Evolutionary conservation across 1,140 invertebrate species (phyloP), one percentile per base, ranked within the genome.

Genomic region (Frieseomelitta varia): DNA sequence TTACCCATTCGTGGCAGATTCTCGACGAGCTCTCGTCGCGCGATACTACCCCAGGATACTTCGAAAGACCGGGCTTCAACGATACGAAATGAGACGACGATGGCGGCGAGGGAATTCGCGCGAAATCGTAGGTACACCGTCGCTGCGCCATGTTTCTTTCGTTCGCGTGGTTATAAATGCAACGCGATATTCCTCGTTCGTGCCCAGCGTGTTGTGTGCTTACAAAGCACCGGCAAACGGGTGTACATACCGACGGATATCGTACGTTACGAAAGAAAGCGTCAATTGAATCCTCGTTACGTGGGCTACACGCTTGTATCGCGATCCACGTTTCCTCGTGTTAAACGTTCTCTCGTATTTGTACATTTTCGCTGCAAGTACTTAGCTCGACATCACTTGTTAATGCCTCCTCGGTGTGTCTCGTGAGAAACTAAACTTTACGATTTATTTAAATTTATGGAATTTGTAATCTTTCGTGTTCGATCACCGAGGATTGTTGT

Each of bases 1-100:
- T 91, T 92, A 92, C 90, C 87, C 89, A 89, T 93, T 92, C 90
- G 90, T 92, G 39, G 39, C 4, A 91, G 87, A 86, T 90, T 81
- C 88, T 90, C 88, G 90, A 89, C 85, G 87, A 71, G 72, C 75
- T 12, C 75, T 73, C 73, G 79, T 76, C 63, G 63, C 53, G 79
- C 72, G 71, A 81, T n/a, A n/a, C 39, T 21, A 4, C 71, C 12
- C 65, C 11, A 27, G 51, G 63, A n/a, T 77, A 76, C 73, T 76
- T 51, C 47, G 30, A 27, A 63, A 21, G 12, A 77, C 24, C 27
- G 39, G 39, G 53, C 63, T 67, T 77, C 58, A 82, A 82, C 34
- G 72, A 82, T 82, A 77, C 61, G 30, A 27, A 56, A 77, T 30
- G 61, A 56, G 39, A n/a, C 15, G n/a, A 8, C 65, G 39, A n/a